Conservation (phyloP, 2,888 invertebrate species). For the Ormyrus thymus region DNA sequence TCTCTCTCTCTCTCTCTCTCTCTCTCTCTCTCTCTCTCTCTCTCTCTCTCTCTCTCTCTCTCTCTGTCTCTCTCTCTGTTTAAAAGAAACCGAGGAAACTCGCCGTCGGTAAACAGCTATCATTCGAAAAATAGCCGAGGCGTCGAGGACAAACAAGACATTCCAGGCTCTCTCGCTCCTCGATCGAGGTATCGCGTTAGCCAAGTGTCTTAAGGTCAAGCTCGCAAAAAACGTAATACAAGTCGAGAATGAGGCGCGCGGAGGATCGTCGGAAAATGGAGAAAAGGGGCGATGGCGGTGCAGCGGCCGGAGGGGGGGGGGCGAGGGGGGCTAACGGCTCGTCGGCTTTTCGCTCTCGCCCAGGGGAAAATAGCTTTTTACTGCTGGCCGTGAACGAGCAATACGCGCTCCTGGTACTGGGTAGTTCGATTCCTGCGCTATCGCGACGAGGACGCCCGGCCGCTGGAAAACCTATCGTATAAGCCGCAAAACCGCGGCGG, state of each 20-base stretch:
- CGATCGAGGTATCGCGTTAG: not conserved
- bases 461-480: conserved; percentile 33
- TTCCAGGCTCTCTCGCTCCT: too few relatives aligned
- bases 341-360: conserved; percentile 34
- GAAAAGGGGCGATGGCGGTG: conserved; percentile 10
- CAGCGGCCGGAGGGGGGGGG: conserved; percentile 2
- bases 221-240: conserved; percentile 41
- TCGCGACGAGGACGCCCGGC: conserved; percentile 11
- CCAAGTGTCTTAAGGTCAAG: conserved; percentile 17
- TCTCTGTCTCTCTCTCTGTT: too few relatives aligned
- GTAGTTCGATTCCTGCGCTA: conserved; percentile 58
- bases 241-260: conserved; percentile 31
- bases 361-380: conserved; percentile 60
- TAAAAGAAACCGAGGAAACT: too few relatives aligned
- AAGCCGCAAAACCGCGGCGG: conserved; percentile 42
- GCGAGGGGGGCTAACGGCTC: conserved; percentile 5
- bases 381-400: conserved; percentile 58
- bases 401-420: conserved; percentile 48
- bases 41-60: too few relatives aligned
- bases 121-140: too few relatives aligned
- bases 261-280: conserved; percentile 20
- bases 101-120: too few relatives aligned
- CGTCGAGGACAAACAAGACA: too few relatives aligned
- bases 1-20: too few relatives aligned
- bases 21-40: too few relatives aligned